Evolutionary conservation across 2,797 vertebrate species (phyloP), one percentile per base, ranked within the genome.

Genomic region (Saxicola maurus): DNA sequence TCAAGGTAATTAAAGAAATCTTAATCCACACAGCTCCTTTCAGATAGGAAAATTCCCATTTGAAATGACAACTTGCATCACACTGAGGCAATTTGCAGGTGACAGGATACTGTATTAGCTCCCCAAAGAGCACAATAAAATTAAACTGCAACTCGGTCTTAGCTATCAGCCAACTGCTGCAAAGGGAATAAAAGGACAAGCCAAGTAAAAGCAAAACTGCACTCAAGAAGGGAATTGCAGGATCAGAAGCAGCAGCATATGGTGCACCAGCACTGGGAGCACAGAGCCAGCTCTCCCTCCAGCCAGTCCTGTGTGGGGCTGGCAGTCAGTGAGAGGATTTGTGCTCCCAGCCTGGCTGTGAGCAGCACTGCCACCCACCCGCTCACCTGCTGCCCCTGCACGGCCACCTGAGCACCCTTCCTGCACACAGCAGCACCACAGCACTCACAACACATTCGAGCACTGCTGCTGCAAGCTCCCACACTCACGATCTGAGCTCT

Each of bases 21-120:
- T 75, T 89, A 93, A 81, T 83, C 62, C 68, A 78, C 10, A 7
- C 33, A 69, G 37, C 27, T 87, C 62, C 18, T 40, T 77, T 69
- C 55, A 17, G 18, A 81, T 33, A 60, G 60, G n/a, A 90, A 89
- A 91, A 90, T 53, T 90, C 60, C 31, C 65, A 82, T 79, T 64
- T 74, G 52, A 88, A 91, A 90, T 67, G 53, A 82, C 60, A 91
- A 67, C 67, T 28, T 84, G 57, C 46, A 68, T 88, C 86, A 74
- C 0, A 42, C 87, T 88, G 91, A 77, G 77, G 57, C 75, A 91
- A 91, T 90, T 90, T 93, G 61, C 60, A 91, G 64, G 83, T 86
- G 88, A 84, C 64, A 79, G 67, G 67, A 74, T 19, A 71, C 60
- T n/a, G 13, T 37, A 82, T 84, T 74, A 82, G 56, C 68, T 91